Evolutionary conservation across 1,140 invertebrate species (phyloP).

Genomic region (Himalopsyche phryganea): DNA sequence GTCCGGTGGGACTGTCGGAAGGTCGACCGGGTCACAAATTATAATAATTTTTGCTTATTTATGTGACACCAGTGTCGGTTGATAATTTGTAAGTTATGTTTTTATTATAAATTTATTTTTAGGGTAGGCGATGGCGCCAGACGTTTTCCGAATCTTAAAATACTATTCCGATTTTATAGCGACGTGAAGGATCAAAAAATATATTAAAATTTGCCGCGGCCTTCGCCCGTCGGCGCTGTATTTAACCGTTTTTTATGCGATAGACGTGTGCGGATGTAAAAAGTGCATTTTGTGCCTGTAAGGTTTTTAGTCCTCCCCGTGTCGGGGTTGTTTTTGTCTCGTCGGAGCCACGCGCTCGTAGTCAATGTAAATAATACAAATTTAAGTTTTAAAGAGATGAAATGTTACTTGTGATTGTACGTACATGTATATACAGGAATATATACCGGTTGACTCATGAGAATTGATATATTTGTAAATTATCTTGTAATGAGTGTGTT

Average conservation of each 20-base stretch:
- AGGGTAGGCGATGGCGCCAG: slow-evolving; percentile 27
- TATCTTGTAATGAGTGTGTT: slow-evolving; percentile 49
- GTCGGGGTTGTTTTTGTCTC: slow-evolving; percentile 15
- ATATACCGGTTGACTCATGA: slow-evolving; percentile 51
- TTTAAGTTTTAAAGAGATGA: slow-evolving; percentile 42
- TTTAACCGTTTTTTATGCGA: slow-evolving; percentile 30
- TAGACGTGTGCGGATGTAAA: slow-evolving; percentile 24
- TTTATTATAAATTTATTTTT: slow-evolving; percentile 33
- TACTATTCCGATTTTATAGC: slow-evolving; percentile 31
- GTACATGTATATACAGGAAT: slow-evolving; percentile 53
- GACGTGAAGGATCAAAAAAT: slow-evolving; percentile 21
- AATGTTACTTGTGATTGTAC: slow-evolving; percentile 42
- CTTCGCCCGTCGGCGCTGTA: slow-evolving; percentile 9
- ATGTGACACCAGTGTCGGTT: slow-evolving; percentile 12
- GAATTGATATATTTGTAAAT: slow-evolving; percentile 54
- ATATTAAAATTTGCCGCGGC: slow-evolving; percentile 2
- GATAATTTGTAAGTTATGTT: slow-evolving; percentile 32
- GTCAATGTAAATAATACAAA: slow-evolving; percentile 54
- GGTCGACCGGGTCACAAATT: background rate
- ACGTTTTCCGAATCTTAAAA: slow-evolving; percentile 28
- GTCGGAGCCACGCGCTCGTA: slow-evolving; percentile 38
- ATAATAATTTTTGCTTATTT: slow-evolving; percentile 26
- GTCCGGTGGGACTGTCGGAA: background rate
- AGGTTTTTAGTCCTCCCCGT: slow-evolving; percentile 4
- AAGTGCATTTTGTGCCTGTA: background rate